Base-by-base conservation (phyloP, 2,888 invertebrate genomes). In the Synergus japonicus region DNA sequence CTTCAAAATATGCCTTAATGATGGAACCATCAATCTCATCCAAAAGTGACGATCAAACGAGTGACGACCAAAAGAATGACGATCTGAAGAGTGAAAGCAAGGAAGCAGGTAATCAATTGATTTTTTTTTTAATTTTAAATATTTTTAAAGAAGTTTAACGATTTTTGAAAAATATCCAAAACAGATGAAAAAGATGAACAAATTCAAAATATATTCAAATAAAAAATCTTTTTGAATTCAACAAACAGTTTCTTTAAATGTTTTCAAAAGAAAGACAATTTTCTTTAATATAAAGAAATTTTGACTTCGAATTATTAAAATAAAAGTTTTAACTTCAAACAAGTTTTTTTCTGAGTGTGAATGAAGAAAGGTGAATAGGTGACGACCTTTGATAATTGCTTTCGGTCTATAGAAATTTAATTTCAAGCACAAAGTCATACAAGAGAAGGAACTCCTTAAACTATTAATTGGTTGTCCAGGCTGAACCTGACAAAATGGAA, bases 401-500 rank as follows among this genome's bases (percentile, higher is more conserved):
- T 15, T 12, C 5, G 15, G 15, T 67, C 46, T 22, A 44, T 15
- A 29, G 13, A 3, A 67, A 46, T 67, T 46, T 22, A 67, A 67
- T 29, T 67, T 67, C 46, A 2, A 46, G 41, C 10, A 65, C 15
- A 65, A 22, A 67, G 7, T 46, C 46, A 22, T 46, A 46, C 13
- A 13, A 18, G 22, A 43, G 12, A 29, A 29, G 29, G 67, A 67
- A 67, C 46, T 67, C 15, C 46, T 67, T 67, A 29, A 67, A 67
- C 67, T 67, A 46, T 67, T 67, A 67, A 67, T 67, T 67, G 67
- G 22, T 67, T 67, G 46, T 46, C 46, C 9, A n/a, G 46, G 3
- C 22, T 46, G 67, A 8, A 67, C 13, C 22, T 67, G 46, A 22
- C 46, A 67, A 46, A 67, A 46, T 29, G 15, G 46, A 67, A 67